These are phyloP conservation scores for Hemiscyllium ocellatum DNA, from an alignment of 2,113 vertebrate genomes.

Conservation along the genomic window DNA sequence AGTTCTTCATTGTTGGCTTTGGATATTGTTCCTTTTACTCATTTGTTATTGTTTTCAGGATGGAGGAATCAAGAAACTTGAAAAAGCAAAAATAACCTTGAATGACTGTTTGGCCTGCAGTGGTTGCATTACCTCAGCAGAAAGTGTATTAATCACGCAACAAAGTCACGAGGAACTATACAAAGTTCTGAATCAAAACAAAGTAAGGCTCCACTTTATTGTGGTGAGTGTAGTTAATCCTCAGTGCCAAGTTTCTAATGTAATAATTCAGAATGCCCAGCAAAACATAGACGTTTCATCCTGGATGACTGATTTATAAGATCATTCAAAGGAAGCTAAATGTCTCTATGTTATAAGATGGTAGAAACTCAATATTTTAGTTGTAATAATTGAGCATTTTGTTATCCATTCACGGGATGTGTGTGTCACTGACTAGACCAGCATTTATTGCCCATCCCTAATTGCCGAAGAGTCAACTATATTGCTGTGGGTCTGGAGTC, in stretches of 20 bases:
- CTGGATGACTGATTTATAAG: background rate
- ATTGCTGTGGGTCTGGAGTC: too few relatives aligned
- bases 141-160: slow-evolving; percentile 82
- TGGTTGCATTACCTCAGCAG: slow-evolving; percentile 90
- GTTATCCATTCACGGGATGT: too few relatives aligned
- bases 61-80: slow-evolving; percentile 70
- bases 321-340: background rate
- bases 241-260: background rate
- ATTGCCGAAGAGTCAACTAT: too few relatives aligned
- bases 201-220: slow-evolving; percentile 54
- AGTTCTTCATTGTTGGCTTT: background rate
- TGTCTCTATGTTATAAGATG: background rate
- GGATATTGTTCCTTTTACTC: background rate
- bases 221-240: background rate
- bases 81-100: slow-evolving; percentile 83
- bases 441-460: too few relatives aligned
- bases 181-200: slow-evolving; percentile 68
- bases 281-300: background rate
- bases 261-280: background rate
- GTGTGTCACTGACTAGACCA: too few relatives aligned
- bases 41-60: slow-evolving; percentile 59
- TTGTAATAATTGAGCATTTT: background rate
- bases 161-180: slow-evolving; percentile 84
- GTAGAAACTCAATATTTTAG: background rate
- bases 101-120: slow-evolving; percentile 94